Evolutionary conservation across 2,797 vertebrate genomes (phyloP), one percentile per base, ranked within the genome.

Genomic region (Coranthus polyacanthus): DNA sequence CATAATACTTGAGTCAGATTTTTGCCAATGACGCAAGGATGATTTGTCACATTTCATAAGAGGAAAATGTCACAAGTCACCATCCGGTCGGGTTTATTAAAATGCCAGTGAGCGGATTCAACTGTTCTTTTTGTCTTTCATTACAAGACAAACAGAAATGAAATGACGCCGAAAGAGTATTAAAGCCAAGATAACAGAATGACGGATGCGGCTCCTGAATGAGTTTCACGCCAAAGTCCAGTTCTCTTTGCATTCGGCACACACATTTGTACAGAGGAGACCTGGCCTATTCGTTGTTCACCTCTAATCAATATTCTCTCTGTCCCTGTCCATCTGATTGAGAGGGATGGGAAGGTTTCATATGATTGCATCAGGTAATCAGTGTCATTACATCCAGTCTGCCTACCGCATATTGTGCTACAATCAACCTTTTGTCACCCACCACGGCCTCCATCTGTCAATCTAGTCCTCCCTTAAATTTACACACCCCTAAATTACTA

Each of bases 361-460:
- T 47, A 54, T 45, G 61, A 78, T 70, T 75, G 45, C 71, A 55
- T 80, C 66, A 78, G 49, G 36, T 73, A 68, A 79, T 82, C 79
- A 41, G 53, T 1, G 20, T 71, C 72, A 47, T 50, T 43, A 70
- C 53, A 26, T 13, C 2, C 29, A 21, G 17, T 15, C 15, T n/a
- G 24, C 13, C 15, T 32, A 66, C 63, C 17, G 46, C 39, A 12
- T 20, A 20, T 50, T n/a, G 2, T 11, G 36, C 12, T n/a, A 41
- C 43, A 50, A 68, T 73, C 72, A 64, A 46, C 43, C 46, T 51
- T 26, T 32, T 5, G 12, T 55, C 38, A 9, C 5, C 37, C 9
- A 2, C 11, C 24, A 2, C 22, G 37, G 10, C 54, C 39, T 37
- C 41, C 44, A 24, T 26, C 46, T 46, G 54, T 55, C 47, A 52